Evolutionary conservation across 2,113 vertebrate genomes (phyloP).

Genomic region (Paratilapia polleni): DNA sequence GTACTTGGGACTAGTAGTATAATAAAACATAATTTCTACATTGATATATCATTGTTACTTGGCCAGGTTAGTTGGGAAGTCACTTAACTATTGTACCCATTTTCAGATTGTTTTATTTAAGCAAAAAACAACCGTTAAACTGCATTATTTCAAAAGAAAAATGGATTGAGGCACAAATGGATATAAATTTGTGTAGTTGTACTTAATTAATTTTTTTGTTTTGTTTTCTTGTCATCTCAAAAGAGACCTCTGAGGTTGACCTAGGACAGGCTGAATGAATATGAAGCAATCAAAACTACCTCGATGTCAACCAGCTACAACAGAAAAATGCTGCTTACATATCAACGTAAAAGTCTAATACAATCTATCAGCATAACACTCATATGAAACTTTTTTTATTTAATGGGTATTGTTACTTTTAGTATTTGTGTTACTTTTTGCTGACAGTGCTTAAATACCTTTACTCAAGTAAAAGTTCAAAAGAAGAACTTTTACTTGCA

Average conservation of each 20-base stretch:
- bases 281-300: neutral
- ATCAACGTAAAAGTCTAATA: neutral
- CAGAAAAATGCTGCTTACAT: neutral
- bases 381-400: too few relatives aligned
- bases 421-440: accelerated
- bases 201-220: too few relatives aligned
- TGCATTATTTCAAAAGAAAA: neutral
- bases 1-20: neutral
- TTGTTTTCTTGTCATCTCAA: too few relatives aligned
- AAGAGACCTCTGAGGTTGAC: too few relatives aligned
- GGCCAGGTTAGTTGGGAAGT: neutral
- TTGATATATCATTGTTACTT: neutral
- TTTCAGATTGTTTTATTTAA: neutral
- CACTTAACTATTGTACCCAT: accelerated
- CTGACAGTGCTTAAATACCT: too few relatives aligned
- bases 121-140: accelerated
- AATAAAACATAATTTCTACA: neutral
- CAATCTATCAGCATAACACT: neutral
- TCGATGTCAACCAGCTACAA: neutral
- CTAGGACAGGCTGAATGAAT: too few relatives aligned
- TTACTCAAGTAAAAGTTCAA: too few relatives aligned
- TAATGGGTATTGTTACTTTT: neutral
- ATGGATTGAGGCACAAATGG: too few relatives aligned
- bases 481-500: too few relatives aligned
- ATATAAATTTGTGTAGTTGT: too few relatives aligned